Percentiles rank a stretch among this genome's conserved stretches.
Evolutionary conservation across 2,888 invertebrate genomes (phyloP).

Genomic region (Amblyjoppa proteus): DNA sequence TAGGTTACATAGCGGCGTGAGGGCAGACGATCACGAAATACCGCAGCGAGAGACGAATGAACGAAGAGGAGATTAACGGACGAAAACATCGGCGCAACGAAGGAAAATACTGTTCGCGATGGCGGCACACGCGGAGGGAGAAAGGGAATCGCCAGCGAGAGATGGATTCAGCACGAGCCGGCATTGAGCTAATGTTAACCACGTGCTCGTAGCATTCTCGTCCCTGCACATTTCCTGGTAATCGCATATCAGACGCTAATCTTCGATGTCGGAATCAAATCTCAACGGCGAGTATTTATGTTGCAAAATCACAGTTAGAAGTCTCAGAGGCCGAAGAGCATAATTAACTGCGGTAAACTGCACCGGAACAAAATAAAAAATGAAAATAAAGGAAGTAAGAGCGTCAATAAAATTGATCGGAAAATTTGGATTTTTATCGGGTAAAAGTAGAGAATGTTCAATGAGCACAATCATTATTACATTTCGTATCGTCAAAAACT

Average conservation of each 20-base stretch:
- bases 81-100: constrained; percentile 61
- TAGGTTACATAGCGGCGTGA: constrained; percentile 44
- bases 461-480: no score
- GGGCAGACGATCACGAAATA: constrained; percentile 69
- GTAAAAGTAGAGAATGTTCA: no score
- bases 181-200: constrained; percentile 10
- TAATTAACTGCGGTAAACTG: neutral
- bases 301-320: neutral
- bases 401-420: no score
- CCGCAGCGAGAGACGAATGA: constrained; percentile 57
- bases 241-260: constrained; percentile 42
- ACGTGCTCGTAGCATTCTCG: constrained; percentile 22
- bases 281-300: neutral
- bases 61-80: constrained; percentile 46
- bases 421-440: no score
- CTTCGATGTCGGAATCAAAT: constrained; percentile 30
- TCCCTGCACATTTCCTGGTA: constrained; percentile 45
- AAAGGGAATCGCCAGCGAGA: constrained; percentile 67
- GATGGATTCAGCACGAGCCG: constrained; percentile 42
- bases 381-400: no score
- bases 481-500: no score
- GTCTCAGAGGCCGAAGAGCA: neutral
- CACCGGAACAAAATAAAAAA: no score
- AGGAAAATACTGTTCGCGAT: constrained; percentile 67
- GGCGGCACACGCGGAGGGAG: constrained; percentile 54